A percentile compares a stretch with the other conserved stretches of the same genome.
Conservation (phyloP, 2,888 invertebrate genomes). For the Theodoxus fluviatilis region DNA sequence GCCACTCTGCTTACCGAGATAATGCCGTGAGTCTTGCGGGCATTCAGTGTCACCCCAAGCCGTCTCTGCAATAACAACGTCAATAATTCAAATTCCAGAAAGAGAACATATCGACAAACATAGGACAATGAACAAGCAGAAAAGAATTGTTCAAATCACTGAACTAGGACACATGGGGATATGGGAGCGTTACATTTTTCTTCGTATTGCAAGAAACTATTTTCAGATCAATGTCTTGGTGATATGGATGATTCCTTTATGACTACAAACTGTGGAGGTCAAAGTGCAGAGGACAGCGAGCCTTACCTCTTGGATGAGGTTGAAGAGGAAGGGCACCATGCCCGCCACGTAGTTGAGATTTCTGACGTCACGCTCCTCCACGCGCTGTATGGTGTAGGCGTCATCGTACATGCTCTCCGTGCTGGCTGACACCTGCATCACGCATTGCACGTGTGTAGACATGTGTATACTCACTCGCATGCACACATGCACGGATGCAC, state of each 20-base stretch:
- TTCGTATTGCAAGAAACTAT: no score
- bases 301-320: slow-evolving; percentile 63
- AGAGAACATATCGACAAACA: no score
- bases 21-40: slow-evolving; percentile 60
- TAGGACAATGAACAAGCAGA: no score
- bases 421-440: slow-evolving; percentile 58
- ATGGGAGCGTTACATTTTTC: neutral
- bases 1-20: slow-evolving; percentile 50
- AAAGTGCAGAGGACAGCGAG: neutral
- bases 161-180: neutral
- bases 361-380: slow-evolving; percentile 47
- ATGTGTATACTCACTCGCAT: no score
- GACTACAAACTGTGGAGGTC: no score
- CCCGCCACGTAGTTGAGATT: slow-evolving; percentile 65
- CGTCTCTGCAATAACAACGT: slow-evolving; percentile 47
- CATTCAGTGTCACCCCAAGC: slow-evolving; percentile 53
- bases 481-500: no score
- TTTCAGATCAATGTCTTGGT: no score
- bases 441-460: no score
- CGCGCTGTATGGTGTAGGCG: slow-evolving; percentile 63
- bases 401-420: slow-evolving; percentile 64
- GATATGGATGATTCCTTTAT: no score
- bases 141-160: no score
- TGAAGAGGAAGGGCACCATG: slow-evolving; percentile 64
- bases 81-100: neutral